Evolutionary conservation across 2,113 vertebrate genomes (phyloP).

Genomic region (Passerina amoena): DNA sequence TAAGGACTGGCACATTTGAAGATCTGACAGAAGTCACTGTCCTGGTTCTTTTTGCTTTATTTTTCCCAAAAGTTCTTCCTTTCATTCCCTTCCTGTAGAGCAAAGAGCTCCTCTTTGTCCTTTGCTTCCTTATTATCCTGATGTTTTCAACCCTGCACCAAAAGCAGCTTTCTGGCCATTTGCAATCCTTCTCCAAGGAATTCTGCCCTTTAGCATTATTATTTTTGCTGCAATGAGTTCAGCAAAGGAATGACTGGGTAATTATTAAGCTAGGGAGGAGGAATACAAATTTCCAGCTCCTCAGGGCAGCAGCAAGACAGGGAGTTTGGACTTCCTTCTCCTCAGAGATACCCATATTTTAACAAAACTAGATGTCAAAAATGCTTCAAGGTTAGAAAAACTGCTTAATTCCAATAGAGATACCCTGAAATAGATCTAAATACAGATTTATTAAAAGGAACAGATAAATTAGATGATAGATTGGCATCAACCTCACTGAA

Average conservation of each 20-base stretch:
- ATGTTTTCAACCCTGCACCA: neutral
- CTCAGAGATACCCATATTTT: neutral
- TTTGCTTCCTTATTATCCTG: neutral
- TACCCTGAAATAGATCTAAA: neutral
- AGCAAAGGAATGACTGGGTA: neutral
- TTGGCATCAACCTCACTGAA: neutral
- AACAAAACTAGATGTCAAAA: neutral
- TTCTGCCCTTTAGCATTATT: neutral
- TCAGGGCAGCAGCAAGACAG: neutral
- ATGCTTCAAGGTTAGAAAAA: neutral
- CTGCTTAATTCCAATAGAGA: neutral
- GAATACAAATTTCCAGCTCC: neutral
- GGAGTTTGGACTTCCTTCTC: neutral
- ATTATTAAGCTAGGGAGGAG: neutral
- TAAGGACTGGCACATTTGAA: neutral
- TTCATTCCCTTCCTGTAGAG: neutral
- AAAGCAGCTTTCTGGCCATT: neutral
- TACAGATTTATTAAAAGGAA: neutral
- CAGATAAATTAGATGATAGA: neutral
- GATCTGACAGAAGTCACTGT: neutral
- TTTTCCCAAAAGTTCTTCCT: neutral
- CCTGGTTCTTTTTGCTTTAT: neutral
- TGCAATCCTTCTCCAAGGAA: neutral
- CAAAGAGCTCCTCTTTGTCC: neutral
- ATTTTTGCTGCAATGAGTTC: neutral